Percentiles rank a stretch among this genome's conserved stretches.
Conservation (phyloP, 92 coral and sea anemone species). For the Nematostella vectensis region DNA sequence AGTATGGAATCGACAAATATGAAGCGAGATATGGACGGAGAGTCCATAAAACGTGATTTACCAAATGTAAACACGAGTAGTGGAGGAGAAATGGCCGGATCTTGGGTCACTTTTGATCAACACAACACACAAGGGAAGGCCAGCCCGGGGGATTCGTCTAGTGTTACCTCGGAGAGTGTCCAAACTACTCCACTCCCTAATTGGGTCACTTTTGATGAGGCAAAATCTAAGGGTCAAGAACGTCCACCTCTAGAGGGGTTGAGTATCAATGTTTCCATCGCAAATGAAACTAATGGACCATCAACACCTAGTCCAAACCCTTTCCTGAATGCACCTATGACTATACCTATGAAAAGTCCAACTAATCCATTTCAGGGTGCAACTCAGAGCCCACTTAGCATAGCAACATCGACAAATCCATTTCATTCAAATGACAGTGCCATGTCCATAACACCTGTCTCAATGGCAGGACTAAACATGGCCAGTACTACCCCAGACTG, state of each 20-base stretch:
- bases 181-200: constrained; percentile 20
- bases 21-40: background rate
- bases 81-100: too few species aligned
- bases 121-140: background rate
- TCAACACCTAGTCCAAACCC: constrained; percentile 75
- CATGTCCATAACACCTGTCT: background rate
- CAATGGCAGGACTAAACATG: background rate
- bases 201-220: constrained; percentile 75
- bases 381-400: constrained; percentile 32
- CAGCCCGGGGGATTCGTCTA: background rate
- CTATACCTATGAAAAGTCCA: constrained; percentile 14
- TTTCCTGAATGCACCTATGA: constrained; percentile 43
- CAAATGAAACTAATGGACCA: constrained; percentile 23
- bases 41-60: too few species aligned
- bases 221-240: constrained; percentile 4
- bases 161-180: background rate
- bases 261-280: constrained; percentile 46
- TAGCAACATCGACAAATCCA: constrained; percentile 55
- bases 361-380: constrained; percentile 43
- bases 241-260: constrained; percentile 22
- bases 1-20: background rate
- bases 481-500: background rate
- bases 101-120: background rate
- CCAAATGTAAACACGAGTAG: background rate
- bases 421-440: constrained; percentile 35